Conservation (phyloP, 1,140 invertebrate species). For the Drosophila repletoides region DNA sequence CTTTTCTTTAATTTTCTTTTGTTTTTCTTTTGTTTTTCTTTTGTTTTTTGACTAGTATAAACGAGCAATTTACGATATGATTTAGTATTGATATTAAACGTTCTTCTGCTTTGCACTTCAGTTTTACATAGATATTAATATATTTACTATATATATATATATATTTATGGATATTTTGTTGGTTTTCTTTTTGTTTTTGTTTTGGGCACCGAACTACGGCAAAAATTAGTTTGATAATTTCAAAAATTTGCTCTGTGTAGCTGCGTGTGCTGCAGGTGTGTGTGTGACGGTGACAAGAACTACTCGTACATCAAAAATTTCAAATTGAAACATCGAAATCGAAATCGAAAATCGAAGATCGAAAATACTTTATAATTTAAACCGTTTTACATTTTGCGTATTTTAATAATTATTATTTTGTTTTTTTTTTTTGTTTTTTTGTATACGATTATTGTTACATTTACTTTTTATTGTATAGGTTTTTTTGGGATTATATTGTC, state of each 20-base stretch:
- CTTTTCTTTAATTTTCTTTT: constrained; percentile 14
- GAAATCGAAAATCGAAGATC: constrained; percentile 17
- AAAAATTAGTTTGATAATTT: constrained; percentile 27
- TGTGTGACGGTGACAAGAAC: constrained; percentile 41
- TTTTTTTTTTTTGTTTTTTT: constrained; percentile 28
- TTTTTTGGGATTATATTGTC: constrained; percentile 44
- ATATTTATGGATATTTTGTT: constrained; percentile 37
- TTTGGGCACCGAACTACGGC: constrained; percentile 44
- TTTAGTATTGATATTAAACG: constrained; percentile 58
- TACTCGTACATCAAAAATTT: constrained; percentile 18
- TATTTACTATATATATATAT: constrained; percentile 34
- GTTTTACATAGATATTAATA: constrained; percentile 40
- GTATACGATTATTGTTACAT: constrained; percentile 28
- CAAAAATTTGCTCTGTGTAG: constrained; percentile 44
- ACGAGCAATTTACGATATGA: constrained; percentile 56
- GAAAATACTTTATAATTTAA: constrained; percentile 34
- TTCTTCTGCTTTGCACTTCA: constrained; percentile 61
- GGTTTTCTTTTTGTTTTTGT: too few relatives aligned
- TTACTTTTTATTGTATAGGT: constrained; percentile 38
- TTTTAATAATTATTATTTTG: constrained; percentile 15
- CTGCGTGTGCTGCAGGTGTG: constrained; percentile 46
- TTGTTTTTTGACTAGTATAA: not conserved
- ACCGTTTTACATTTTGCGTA: too few relatives aligned
- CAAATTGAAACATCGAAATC: not conserved
- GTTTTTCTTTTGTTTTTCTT: not conserved